Base-by-base conservation (phyloP, 2,113 vertebrate genomes). In the Macrotus californicus region DNA sequence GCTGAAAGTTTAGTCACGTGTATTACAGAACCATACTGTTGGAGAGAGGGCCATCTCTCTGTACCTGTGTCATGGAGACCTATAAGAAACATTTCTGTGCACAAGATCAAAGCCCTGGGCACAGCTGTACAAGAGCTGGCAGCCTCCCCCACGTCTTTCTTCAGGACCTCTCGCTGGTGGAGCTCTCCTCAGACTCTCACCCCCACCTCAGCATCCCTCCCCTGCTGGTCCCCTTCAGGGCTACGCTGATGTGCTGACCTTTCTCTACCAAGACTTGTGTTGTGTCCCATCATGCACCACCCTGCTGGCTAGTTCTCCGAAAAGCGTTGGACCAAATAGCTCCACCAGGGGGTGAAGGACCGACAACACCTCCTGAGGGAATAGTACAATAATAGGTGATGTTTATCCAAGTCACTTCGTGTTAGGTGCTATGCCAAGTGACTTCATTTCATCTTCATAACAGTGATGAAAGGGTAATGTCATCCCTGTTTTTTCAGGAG, bases 381-480 rank as follows among this genome's bases (percentile, higher is more conserved):
- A 39, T 3, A 50, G 29, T 26, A 39, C 5, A 56, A 24, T 26
- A 82, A 86, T 36, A 93, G 29, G 43, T 7, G 41, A 14, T 26
- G 21, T 70, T 50, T 76, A 50, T 83, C 69, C 54, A 48, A 9
- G 54, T 72, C 31, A 19, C 29, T 87, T 59, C 88, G 54, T 19
- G 16, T 54, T 36, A 64, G 18, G 22, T 76, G 22, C 56, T 36
- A 0, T 67, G 52, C 72, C 24, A 70, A 69, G 43, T 26, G 77
- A 90, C 59, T 90, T 95, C 56, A 59, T 48, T 81, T 85, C 18
- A 81, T 82, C 54, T 66, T 81, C 54, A 69, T 10, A 77, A 22
- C 15, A 31, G 12, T 31, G 52, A 31, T 77, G 59, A 66, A 77
- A 87, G 56, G 19, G 24, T 77, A 66, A 43, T 21, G 13, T 77